Evolutionary conservation across 2,888 invertebrate species (phyloP), one percentile per base, ranked within the genome.

Genomic region (Xiphydria camelus): DNA sequence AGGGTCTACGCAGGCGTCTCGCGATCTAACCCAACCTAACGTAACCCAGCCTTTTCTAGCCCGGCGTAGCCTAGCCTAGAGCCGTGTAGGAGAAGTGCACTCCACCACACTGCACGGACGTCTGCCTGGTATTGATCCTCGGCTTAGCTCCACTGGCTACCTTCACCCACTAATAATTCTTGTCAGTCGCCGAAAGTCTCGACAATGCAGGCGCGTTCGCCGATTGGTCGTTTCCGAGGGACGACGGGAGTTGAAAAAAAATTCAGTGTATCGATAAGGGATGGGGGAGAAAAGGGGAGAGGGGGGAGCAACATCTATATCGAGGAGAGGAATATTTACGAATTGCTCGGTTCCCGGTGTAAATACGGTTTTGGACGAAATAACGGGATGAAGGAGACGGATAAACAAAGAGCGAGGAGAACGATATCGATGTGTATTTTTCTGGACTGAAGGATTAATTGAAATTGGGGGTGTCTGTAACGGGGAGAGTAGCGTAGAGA

Each of bases 141-240:
- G 66, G 68, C 68, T 71, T 69, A 68, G 73, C 73, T 70, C n/a
- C n/a, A 72, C 73, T 69, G 73, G 74, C 73, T 73, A 75, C 73
- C 73, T 74, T 74, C 71, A 68, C 73, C 74, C 73, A 72, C 75
- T 75, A 74, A 75, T 75, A 74, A 75, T 74, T 75, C 75, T 73
- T 74, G 73, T 73, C 73, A 73, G 74, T 71, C 70, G 71, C 73
- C 73, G 66, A 62, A 72, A 73, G 73, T 65, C 70, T 68, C 69
- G 63, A 50, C 63, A 62, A 63, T 20, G 61, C 59, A 55, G 57
- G 57, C 62, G 46, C 43, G 43, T 34, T 22, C 40, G 32, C 36
- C 29, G 34, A 6, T 25, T 35, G 41, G 29, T 39, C 47, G 14
- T 29, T 29, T 29, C 46, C n/a, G 17, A 25, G 10, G 34, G 18